Percentiles rank a stretch among this genome's conserved stretches.
These are phyloP conservation scores for Eucriotettix oculatus DNA, from an alignment of 2,888 invertebrate species.

Conservation along the genomic window DNA sequence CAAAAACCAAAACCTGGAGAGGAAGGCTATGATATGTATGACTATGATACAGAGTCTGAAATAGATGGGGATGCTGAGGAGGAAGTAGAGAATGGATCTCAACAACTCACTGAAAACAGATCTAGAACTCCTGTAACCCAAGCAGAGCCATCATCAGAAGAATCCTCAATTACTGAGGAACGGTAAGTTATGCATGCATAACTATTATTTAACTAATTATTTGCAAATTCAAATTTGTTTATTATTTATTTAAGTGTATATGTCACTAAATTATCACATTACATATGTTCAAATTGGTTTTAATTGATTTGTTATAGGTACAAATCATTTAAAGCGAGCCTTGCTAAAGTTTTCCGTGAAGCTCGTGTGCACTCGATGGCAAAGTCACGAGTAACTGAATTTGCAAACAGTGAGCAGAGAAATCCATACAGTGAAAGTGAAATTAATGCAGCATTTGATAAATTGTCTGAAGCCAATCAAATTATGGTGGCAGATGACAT, in stretches of 20 bases:
- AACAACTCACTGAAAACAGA: too few relatives aligned
- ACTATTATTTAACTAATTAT: too few relatives aligned
- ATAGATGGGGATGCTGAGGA: conserved; percentile 16
- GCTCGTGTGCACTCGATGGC: conserved; percentile 61
- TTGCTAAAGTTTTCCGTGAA: conserved; percentile 61
- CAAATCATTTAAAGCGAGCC: conserved; percentile 48
- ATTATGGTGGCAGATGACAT: conserved; percentile 79
- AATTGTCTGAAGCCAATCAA: conserved; percentile 81
- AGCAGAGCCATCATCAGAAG: background rate
- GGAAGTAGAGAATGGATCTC: too few relatives aligned
- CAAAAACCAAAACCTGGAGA: conserved; percentile 4
- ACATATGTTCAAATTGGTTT: background rate
- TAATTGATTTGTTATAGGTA: conserved; percentile 28
- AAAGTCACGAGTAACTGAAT: conserved; percentile 42
- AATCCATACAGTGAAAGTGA: conserved; percentile 49
- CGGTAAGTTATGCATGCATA: conserved; percentile 3
- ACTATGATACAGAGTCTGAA: conserved; percentile 27
- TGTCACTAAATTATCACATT: too few relatives aligned
- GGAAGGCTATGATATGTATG: conserved; percentile 21
- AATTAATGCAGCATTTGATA: conserved; percentile 56
- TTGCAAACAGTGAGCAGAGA: conserved; percentile 44
- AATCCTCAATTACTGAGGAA: conserved; percentile 4
- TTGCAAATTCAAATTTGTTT: background rate
- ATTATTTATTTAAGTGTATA: too few relatives aligned
- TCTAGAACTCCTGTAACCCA: too few relatives aligned